Conservation (phyloP, 2,113 vertebrate species). For the Psittacara wagleri region DNA sequence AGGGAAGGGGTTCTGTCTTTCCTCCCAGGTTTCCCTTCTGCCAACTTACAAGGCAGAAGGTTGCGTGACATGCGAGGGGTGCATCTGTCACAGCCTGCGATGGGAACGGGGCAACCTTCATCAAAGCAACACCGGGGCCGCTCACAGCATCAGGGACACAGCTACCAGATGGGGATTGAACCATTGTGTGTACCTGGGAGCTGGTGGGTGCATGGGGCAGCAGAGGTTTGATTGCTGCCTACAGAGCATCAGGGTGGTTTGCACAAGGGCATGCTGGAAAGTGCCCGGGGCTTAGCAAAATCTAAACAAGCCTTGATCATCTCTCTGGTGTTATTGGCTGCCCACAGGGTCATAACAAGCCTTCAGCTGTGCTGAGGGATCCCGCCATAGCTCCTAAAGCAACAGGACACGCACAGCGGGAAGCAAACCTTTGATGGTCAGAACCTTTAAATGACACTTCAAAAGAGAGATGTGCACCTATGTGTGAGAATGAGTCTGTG, state of each 20-base stretch:
- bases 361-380: neutral
- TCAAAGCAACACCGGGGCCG: neutral
- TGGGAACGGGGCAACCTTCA: neutral
- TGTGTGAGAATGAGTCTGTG: neutral
- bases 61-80: neutral
- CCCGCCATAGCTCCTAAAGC: neutral
- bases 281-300: neutral
- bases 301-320: neutral
- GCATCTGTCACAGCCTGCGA: neutral
- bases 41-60: neutral
- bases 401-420: neutral
- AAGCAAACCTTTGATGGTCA: neutral
- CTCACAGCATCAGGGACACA: fast-evolving
- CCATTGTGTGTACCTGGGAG: neutral
- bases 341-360: no score
- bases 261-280: no score
- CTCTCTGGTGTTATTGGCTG: no score
- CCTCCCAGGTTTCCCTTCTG: neutral
- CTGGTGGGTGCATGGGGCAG: fast-evolving
- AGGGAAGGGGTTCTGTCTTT: neutral
- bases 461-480: neutral
- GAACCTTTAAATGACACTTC: neutral
- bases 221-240: neutral
- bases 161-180: neutral
- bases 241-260: neutral